A percentile compares a stretch with the other conserved stretches of the same genome.
phyloP scores from a whole-genome alignment of 2,888 invertebrate genomes.

The Hirtodrosophila trivittata region DNA sequence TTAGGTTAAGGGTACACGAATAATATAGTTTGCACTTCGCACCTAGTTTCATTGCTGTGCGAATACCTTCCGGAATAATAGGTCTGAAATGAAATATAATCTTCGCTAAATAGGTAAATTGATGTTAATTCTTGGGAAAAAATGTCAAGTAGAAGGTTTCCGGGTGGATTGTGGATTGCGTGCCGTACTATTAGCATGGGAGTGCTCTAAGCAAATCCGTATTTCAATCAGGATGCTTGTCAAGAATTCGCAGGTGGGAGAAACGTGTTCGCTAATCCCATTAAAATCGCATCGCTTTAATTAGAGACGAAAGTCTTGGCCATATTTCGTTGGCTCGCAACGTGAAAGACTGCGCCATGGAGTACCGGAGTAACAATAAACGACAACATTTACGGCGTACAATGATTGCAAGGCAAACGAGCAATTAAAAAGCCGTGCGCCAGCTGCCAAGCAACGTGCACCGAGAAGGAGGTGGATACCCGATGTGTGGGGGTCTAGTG shows the following conservation, averaged over 20 bases:
- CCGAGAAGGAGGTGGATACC: background rate
- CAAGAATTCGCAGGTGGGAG: conserved; percentile 17
- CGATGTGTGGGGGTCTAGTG: background rate
- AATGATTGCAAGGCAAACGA: conserved; percentile 77
- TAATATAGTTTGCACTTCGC: too few relatives aligned
- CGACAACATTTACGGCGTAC: conserved; percentile 70
- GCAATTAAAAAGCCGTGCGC: conserved; percentile 73
- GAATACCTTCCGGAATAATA: too few relatives aligned
- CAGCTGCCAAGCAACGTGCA: conserved; percentile 42
- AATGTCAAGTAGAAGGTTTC: too few relatives aligned
- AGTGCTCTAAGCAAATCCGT: background rate
- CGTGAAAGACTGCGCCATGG: conserved; percentile 36
- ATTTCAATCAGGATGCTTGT: conserved; percentile 19
- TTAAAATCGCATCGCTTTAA: conserved; percentile 72
- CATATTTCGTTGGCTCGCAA: conserved; percentile 55
- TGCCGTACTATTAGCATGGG: too few relatives aligned
- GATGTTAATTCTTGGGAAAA: too few relatives aligned
- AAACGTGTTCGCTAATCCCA: conserved; percentile 46
- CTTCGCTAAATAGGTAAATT: too few relatives aligned
- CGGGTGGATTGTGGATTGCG: too few relatives aligned
- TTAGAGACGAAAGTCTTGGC: conserved; percentile 54
- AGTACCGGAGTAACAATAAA: conserved; percentile 62
- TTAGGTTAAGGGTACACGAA: too few relatives aligned
- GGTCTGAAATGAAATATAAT: too few relatives aligned
- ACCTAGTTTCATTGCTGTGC: too few relatives aligned